phyloP scores from a whole-genome alignment of 64 coral and sea anemone species.

The Montipora foliosa region DNA sequence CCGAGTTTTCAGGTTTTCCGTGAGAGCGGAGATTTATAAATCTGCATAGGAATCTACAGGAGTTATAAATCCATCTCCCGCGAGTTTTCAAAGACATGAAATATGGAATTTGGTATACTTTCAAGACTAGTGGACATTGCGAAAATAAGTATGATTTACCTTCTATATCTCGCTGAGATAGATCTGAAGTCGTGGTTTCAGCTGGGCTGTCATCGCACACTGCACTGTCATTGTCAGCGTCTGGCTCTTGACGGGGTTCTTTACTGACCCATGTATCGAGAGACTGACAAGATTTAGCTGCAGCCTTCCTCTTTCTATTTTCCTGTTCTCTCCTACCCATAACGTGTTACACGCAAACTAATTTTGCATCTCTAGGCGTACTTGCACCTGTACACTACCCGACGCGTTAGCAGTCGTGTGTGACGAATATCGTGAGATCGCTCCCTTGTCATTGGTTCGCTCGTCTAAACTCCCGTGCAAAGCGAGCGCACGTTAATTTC shows the following conservation, averaged over 20 bases:
- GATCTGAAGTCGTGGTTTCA: conserved; percentile 57
- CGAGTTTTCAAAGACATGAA: too few relatives aligned
- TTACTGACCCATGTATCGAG: too few relatives aligned
- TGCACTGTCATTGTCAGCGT: conserved; percentile 55
- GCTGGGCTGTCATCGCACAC: conserved; percentile 51
- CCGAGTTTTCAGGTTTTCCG: too few relatives aligned
- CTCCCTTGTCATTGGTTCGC: conserved; percentile 60
- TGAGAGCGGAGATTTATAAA: too few relatives aligned
- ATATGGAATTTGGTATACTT: too few relatives aligned
- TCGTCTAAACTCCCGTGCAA: conserved; percentile 52
- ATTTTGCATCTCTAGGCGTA: too few relatives aligned
- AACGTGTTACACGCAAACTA: too few relatives aligned
- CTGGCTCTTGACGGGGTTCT: background rate
- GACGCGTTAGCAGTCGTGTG: conserved; percentile 53
- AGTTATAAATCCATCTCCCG: too few relatives aligned
- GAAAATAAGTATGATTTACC: conserved; percentile 55
- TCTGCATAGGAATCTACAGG: too few relatives aligned
- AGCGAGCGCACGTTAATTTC: conserved; percentile 42
- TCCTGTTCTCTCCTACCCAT: too few relatives aligned
- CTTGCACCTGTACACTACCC: background rate
- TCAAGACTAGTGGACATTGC: conserved; percentile 51
- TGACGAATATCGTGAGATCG: conserved; percentile 60
- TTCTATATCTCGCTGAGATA: conserved; percentile 53
- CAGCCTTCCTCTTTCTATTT: too few relatives aligned
- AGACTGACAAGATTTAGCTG: too few relatives aligned